Conservation (phyloP, 2,888 invertebrate genomes). For the Ypsolopha scabrella region DNA sequence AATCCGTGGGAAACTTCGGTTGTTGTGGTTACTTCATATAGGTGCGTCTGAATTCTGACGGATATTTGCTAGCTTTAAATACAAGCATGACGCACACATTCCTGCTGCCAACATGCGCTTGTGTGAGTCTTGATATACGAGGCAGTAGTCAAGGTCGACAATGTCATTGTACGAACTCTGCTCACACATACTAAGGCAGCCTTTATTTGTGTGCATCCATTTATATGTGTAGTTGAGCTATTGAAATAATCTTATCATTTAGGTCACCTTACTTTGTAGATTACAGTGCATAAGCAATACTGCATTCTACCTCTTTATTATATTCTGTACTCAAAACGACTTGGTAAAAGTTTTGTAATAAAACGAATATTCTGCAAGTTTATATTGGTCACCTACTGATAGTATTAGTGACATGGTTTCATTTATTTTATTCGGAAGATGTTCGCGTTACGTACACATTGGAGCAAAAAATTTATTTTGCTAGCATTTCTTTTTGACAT, state of each 20-base stretch:
- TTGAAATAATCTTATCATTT: conserved; percentile 68
- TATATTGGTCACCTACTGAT: too few species aligned
- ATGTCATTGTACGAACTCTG: conserved; percentile 63
- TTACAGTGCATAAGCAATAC: conserved; percentile 29
- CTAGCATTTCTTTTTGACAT: conserved; percentile 11
- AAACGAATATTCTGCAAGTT: too few species aligned
- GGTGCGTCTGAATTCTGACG: conserved; percentile 21
- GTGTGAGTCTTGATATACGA: conserved; percentile 42
- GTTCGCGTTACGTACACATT: too few species aligned
- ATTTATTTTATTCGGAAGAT: too few species aligned
- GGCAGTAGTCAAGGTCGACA: conserved; percentile 66
- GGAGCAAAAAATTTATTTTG: too few species aligned
- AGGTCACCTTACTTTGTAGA: conserved; percentile 68
- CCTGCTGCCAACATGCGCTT: conserved; percentile 24
- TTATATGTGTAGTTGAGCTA: conserved; percentile 27
- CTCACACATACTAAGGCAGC: conserved; percentile 40
- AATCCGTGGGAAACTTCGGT: not conserved
- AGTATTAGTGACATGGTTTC: too few species aligned
- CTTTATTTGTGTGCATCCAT: conserved; percentile 19
- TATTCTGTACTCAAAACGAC: not conserved
- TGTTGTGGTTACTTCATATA: not conserved
- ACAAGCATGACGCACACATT: conserved; percentile 46
- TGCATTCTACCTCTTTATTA: conserved; percentile 12
- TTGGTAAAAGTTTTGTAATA: too few species aligned
- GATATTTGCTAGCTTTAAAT: conserved; percentile 40